phyloP scores from a whole-genome alignment of 2,113 vertebrate species.

The Tympanuchus pallidicinctus region DNA sequence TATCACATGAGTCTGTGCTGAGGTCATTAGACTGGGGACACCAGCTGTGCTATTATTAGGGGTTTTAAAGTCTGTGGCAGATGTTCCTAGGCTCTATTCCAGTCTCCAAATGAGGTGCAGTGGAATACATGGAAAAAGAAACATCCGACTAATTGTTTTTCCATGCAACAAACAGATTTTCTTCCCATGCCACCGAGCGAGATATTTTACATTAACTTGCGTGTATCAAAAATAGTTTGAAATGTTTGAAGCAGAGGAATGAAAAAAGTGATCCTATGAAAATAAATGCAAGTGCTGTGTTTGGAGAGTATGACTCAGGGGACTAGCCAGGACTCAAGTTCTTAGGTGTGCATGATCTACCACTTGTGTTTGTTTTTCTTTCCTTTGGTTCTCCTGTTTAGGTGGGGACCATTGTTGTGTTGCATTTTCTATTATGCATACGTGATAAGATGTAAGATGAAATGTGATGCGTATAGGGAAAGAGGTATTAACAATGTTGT shows the following conservation, averaged over 20 bases:
- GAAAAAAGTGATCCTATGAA: not conserved
- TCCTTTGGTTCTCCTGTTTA: not conserved
- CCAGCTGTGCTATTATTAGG: constrained; percentile 83
- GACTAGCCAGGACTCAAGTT: not conserved
- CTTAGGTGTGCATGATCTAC: not conserved
- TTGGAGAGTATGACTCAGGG: not conserved
- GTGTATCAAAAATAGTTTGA: not conserved
- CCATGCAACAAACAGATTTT: not conserved
- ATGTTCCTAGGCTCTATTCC: constrained; percentile 73
- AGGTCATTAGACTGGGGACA: constrained; percentile 74
- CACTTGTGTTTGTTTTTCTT: not conserved
- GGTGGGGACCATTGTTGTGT: not conserved
- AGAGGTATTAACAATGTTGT: not conserved
- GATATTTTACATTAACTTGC: not conserved
- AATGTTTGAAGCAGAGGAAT: not conserved
- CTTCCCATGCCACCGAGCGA: not conserved
- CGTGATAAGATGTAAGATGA: not conserved
- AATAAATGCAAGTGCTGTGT: not conserved
- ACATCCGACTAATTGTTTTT: constrained; percentile 7
- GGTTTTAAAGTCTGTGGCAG: constrained; percentile 64
- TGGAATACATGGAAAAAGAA: constrained; percentile 39
- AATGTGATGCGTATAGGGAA: not conserved
- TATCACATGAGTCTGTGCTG: constrained; percentile 48
- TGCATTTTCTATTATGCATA: not conserved
- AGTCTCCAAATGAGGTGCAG: constrained; percentile 61